These are phyloP conservation scores for Panorpa germanica DNA, from an alignment of 2,888 invertebrate genomes.

Conservation along the genomic window DNA sequence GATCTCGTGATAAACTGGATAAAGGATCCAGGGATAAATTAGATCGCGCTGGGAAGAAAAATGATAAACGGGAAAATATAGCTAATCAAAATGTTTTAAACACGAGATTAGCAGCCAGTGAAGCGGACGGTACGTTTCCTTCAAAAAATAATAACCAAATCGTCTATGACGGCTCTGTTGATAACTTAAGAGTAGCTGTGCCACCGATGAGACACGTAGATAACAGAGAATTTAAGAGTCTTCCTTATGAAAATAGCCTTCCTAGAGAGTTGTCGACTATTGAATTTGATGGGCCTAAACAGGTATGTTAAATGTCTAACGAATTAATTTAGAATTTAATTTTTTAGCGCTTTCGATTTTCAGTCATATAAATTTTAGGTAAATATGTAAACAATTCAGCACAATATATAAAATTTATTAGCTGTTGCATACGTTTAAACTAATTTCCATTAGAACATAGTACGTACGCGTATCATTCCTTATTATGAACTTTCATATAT, in stretches of 20 bases:
- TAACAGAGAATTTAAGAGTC: no score
- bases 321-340: neutral
- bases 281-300: slow-evolving; percentile 12
- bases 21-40: slow-evolving; percentile 18
- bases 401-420: neutral
- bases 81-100: no score
- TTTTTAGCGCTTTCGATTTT: neutral
- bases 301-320: slow-evolving; percentile 9
- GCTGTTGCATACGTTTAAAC: neutral
- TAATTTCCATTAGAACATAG: slow-evolving; percentile 1
- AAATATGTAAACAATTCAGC: neutral
- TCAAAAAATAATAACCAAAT: slow-evolving; percentile 18
- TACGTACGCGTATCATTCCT: neutral
- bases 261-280: slow-evolving; percentile 10
- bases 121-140: slow-evolving; percentile 25
- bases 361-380: neutral
- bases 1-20: slow-evolving; percentile 26
- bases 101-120: slow-evolving; percentile 17
- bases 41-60: slow-evolving; percentile 15
- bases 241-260: slow-evolving; percentile 8
- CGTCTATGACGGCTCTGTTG: slow-evolving; percentile 13
- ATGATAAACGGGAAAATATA: slow-evolving; percentile 29
- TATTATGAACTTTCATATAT: neutral
- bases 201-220: no score
- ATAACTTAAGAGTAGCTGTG: no score